Base-by-base conservation (phyloP, 1,140 invertebrate genomes). In the Paraescarpia echinospica region DNA sequence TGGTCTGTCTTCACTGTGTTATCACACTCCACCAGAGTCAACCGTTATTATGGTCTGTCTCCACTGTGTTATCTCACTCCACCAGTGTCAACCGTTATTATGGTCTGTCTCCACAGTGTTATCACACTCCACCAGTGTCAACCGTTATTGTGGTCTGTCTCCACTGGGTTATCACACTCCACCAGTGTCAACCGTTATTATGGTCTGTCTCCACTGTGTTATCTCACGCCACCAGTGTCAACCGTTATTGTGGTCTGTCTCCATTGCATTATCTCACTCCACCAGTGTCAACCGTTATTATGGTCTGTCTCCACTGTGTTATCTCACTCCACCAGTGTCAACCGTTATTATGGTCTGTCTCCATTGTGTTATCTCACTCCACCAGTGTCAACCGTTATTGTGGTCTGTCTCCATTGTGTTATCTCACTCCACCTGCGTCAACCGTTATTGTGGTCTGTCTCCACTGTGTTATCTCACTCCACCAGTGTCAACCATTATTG, bases 291-390 rank as follows among this genome's bases (percentile, higher is more conserved):
- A 91, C 33, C 5, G 31, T 91, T 33, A 41, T 35, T 34, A 12
- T 12, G 41, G 41, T 41, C 59, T 77, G 14, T 77, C 12, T 18
- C 59, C 59, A 22, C 14, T 0, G 18, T 35, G 33, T 33, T 22
- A 34, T 34, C 14, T 35, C 14, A 91, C 91, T 91, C 93, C 96
- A 97, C 97, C 96, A 98, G 97, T 93, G n/a, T n/a, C n/a, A 91
- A 91, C 33, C 5, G 31, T 91, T 33, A 41, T 35, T 34, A 12
- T 12, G 41, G 41, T 41, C 59, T 77, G 14, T 77, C 12, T 18
- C 59, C 59, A 22, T 33, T 0, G 18, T 35, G 33, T 33, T 22
- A 34, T 34, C 14, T 35, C 14, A 91, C 91, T 91, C 93, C 96
- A 97, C 97, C 96, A 98, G 97, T 93, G n/a, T n/a, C n/a, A 91